A percentile compares a stretch with the other conserved stretches of the same genome.
Evolutionary conservation across 1,140 invertebrate species (phyloP).

Genomic region (Ylistrum balloti): DNA sequence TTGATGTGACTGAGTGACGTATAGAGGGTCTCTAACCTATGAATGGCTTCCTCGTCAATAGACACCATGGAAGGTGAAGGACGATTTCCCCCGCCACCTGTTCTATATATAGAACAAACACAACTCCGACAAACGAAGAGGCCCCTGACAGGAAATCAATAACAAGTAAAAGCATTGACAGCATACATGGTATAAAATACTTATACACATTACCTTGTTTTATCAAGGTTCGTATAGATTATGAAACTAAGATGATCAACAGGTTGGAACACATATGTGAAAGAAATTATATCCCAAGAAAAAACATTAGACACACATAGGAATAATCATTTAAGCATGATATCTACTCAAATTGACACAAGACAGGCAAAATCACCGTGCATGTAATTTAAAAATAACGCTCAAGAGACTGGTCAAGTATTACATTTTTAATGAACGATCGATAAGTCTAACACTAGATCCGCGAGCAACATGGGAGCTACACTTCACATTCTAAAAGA

Average conservation of each 20-base stretch:
- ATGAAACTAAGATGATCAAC: neutral
- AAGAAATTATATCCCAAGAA: neutral
- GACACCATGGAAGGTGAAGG: neutral
- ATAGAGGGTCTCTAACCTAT: neutral
- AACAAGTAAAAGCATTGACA: neutral
- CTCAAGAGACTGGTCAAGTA: neutral
- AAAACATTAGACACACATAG: neutral
- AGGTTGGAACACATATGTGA: neutral
- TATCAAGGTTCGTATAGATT: neutral
- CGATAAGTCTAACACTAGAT: constrained; percentile 2
- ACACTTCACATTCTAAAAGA: neutral
- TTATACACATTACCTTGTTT: neutral
- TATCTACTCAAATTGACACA: too few species aligned
- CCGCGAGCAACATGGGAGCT: neutral
- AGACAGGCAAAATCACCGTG: too few species aligned
- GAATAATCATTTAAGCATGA: neutral
- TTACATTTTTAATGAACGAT: neutral
- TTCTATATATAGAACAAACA: constrained; percentile 21
- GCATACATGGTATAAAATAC: neutral
- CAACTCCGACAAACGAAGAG: constrained; percentile 12
- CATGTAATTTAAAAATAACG: too few species aligned
- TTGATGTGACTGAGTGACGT: neutral
- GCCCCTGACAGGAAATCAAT: constrained; percentile 30
- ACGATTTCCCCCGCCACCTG: neutral
- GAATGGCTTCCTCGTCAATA: constrained; percentile 33